A percentile compares a stretch with the other conserved stretches of the same genome.
Evolutionary conservation across 2,888 invertebrate species (phyloP).

Genomic region (Netelia melanura): DNA sequence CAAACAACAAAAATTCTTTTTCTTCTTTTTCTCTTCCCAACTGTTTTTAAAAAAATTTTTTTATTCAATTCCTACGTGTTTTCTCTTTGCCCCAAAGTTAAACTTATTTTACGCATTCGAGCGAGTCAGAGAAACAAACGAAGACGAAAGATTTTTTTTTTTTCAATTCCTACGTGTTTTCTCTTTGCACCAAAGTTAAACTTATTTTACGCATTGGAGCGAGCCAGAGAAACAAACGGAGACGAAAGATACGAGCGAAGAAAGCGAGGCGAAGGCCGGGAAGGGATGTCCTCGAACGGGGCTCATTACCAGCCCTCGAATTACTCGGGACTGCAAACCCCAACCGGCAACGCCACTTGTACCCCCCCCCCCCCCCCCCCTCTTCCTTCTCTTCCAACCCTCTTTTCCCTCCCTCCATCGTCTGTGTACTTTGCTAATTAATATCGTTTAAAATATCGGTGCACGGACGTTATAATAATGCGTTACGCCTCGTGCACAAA

Average conservation of each 20-base stretch:
- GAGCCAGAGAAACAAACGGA: conserved; percentile 6
- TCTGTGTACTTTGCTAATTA: conserved; percentile 45
- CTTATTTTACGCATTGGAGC: conserved; percentile 23
- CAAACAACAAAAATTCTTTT: too few species aligned
- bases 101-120: conserved; percentile 34
- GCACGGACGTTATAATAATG: conserved; percentile 2
- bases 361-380: neutral
- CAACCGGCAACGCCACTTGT: conserved; percentile 2
- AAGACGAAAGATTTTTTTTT: neutral
- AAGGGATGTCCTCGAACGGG: conserved; percentile 21
- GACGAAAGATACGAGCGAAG: neutral
- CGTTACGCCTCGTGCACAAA: neutral
- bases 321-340: conserved; percentile 52
- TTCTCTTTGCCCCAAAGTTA: conserved; percentile 24
- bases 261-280: neutral
- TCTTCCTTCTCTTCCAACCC: too few species aligned
- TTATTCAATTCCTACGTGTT: neutral
- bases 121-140: conserved; percentile 6
- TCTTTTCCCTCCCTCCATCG: conserved; percentile 13
- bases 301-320: conserved; percentile 64
- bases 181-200: conserved; percentile 26
- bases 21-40: neutral
- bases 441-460: conserved; percentile 43
- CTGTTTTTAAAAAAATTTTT: too few species aligned
- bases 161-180: neutral